Evolutionary conservation across 2,888 invertebrate species (phyloP), one percentile per base, ranked within the genome.

Genomic region (Bellardia bayeri): DNA sequence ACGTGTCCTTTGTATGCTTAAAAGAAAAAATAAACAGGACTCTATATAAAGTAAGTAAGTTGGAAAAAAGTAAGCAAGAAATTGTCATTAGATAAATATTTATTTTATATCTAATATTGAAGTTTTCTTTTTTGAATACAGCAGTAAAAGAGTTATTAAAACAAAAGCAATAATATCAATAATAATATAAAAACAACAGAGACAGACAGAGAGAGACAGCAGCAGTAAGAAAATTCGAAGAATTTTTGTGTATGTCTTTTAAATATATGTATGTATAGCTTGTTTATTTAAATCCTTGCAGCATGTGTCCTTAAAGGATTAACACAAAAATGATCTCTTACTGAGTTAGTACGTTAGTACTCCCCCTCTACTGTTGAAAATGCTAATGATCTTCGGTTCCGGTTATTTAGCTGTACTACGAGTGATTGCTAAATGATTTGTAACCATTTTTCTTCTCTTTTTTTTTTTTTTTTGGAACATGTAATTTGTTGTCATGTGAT

Each of bases 351-450:
- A 79, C 54, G 74, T 83, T 83, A 45, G 72, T 45, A 74, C 45
- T 82, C 72, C 45, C 45, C 56, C 40, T 71, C 40, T 69, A 40
- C 58, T 42, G 23, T 75, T 68, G 11, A 37, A 76, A 75, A 37
- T 82, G 75, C 90, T 92, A 91, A 91, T 91, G 91, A 91, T 90
- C 89, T 87, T 89, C 87, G 86, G 91, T 91, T 91, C 91, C 91
- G 91, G 91, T 90, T 76, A 61, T 51, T 82, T 75, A 72, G n/a
- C 49, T 51, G 45, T 45, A 56, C 45, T 72, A 56, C 54, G 23
- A 56, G 16, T 33, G 30, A 71, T 66, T 71, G 54, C 30, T 63
- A 49, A 81, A 66, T 76, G 51, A 84, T 82, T 85, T 82, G 87
- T 84, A 87, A 84, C 76, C 82, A 71, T 84, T 85, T 61, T 30